A percentile compares a stretch with the other conserved stretches of the same genome.
phyloP scores from a whole-genome alignment of 2,797 vertebrate species.

The Poecile montanus region DNA sequence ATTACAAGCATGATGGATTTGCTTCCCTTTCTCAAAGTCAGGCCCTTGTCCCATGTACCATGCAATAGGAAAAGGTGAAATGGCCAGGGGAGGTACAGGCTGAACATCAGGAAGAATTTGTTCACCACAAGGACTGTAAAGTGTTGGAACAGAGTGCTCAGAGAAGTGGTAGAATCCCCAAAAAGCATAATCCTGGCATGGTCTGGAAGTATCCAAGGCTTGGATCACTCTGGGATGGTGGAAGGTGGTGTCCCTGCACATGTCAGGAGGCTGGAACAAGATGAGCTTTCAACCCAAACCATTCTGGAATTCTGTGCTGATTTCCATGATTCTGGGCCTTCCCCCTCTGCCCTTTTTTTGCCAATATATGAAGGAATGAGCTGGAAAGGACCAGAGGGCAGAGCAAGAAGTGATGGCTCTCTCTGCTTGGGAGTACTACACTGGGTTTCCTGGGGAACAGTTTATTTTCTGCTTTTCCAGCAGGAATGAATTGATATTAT shows the following conservation, averaged over 20 bases:
- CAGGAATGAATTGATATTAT: not conserved
- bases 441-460: too few relatives aligned
- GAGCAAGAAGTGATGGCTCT: not conserved
- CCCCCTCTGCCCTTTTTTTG: not conserved
- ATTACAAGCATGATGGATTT: not conserved
- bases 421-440: rapidly evolving
- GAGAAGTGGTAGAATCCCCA: not conserved
- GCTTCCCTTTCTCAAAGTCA: not conserved
- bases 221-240: not conserved
- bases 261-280: not conserved
- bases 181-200: not conserved
- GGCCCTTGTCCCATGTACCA: not conserved
- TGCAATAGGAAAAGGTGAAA: not conserved
- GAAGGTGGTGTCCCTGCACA: not conserved
- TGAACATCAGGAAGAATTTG: not conserved
- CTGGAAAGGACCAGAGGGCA: not conserved
- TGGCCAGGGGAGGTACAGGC: not conserved
- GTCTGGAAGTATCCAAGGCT: not conserved
- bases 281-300: not conserved
- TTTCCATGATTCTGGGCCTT: not conserved
- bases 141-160: not conserved
- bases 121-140: not conserved
- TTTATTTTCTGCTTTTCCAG: not conserved
- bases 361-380: not conserved
- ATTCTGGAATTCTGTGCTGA: rapidly evolving